Evolutionary conservation across 2,113 vertebrate genomes (phyloP).

Genomic region (Alosa alosa): DNA sequence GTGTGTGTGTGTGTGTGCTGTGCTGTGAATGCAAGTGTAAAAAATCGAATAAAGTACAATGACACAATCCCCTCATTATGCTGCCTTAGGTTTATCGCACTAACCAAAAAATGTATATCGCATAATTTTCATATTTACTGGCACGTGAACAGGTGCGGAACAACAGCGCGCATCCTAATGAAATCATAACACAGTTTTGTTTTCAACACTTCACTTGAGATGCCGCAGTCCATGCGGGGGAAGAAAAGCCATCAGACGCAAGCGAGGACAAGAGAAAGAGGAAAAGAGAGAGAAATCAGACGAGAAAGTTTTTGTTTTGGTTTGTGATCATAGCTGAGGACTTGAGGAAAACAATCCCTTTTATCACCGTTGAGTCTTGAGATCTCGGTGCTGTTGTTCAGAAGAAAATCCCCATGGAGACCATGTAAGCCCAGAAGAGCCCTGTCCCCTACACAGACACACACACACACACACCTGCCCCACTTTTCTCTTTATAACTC

Average conservation of each 20-base stretch:
- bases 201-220: too few species aligned
- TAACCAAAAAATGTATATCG: background rate
- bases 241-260: background rate
- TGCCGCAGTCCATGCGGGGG: background rate
- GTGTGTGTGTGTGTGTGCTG: background rate
- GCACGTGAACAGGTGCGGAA: background rate
- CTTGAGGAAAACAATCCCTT: background rate
- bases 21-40: background rate
- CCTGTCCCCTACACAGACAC: background rate
- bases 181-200: background rate
- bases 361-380: background rate
- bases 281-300: background rate
- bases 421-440: background rate
- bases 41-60: background rate
- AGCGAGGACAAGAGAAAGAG: background rate
- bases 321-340: background rate
- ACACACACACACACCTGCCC: background rate
- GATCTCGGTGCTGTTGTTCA: background rate
- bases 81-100: background rate
- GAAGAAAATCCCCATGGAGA: background rate
- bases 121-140: background rate
- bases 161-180: background rate
- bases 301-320: background rate
- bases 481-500: background rate
- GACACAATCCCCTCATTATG: background rate